Base-by-base conservation (phyloP, 2,888 invertebrate species). In the Pteria penguin region DNA sequence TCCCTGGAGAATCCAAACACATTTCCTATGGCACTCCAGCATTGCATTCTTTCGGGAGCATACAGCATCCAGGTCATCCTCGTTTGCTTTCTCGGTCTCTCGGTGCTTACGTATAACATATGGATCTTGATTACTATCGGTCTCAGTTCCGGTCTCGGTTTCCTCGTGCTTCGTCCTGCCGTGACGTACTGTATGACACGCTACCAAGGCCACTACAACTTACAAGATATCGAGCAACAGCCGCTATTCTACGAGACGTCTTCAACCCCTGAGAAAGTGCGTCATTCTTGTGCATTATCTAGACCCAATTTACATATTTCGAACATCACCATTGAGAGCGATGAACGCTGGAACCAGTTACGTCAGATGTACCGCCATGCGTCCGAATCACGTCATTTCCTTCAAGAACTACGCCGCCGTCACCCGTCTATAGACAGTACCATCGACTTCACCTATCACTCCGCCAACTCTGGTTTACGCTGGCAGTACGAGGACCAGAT, bases 71-170 rank as follows among this genome's bases (percentile, higher is more conserved):
- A 55, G 29, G 57, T 57, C 22, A 52, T 22, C 14, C 18, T 68
- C 32, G 55, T 26, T 14, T 68, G 55, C 24, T 29, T 68, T 1
- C 57, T 68, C 2, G 55, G 32, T 31, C 31, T 68, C 31, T 54
- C 68, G n/a, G 32, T 57, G 24, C 29, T 32, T 8, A 68, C 68
- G 4, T 57, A 32, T 22, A 68, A 68, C 33, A 26, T 31, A 1
- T 57, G 68, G 68, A 68, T 68, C 31, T 8, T 68, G 31, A 27
- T 68, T 8, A 32, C 68, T n/a, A 29, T 68, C 8, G 55, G 68
- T 24, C 11, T 36, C 45, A 36, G 8, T 27, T 54, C 68, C 24
- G 68, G 68, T 52, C 32, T 68, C 5, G 68, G 68, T 22, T 68
- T 52, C 22, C 68, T 68, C 22, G 14, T 68, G 32, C 55, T 68